Base-by-base conservation (phyloP, 2,113 vertebrate species). In the Epinephelus moara region DNA sequence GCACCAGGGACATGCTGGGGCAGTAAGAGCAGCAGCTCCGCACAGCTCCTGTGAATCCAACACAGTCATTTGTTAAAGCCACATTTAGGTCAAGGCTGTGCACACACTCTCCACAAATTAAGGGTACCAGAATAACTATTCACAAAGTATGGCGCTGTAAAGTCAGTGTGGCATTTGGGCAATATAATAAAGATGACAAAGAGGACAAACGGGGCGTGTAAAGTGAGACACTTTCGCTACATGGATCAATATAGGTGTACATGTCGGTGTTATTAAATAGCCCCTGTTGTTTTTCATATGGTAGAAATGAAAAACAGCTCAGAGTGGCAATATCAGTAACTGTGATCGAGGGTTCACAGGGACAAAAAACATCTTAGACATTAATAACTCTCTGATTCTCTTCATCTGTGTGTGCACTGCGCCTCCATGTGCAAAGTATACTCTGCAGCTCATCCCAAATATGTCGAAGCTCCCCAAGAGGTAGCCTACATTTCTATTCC, bases 1-100 rank as follows among this genome's bases (percentile, higher is more conserved):
- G 95, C 96, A 96, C 96, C 95, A 92, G 98, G 97, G 92, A 99
- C 94, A 84, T 97, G 96, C 94, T 97, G 95, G 92, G 97, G 97
- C 91, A 98, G 93, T 93, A 97, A 97, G 55, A 99, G 93, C 67
- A 99, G 93, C 95, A 99, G 97, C 95, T 99, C 98, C 92, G 97
- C 96, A 95, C 98, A 99, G 96, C 97, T 99, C 97, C 98, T 99
- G 93, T 61, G 19, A 84, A 90, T 70, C 21, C 75, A 89, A 90
- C 75, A 86, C 76, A 90, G 74, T 27, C 66, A 69, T 86, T 92
- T 86, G 74, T 88, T 88, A 89, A 81, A 78, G 59, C 62, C 52
- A 85, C 33, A 94, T 91, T 85, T 89, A 84, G 90, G 85, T 90
- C 86, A 92, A 80, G 89, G 86, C 80, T 87, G 75, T 74, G 71